phyloP scores from a whole-genome alignment of 2,797 vertebrate species.

The Sebastes hubbsi region DNA sequence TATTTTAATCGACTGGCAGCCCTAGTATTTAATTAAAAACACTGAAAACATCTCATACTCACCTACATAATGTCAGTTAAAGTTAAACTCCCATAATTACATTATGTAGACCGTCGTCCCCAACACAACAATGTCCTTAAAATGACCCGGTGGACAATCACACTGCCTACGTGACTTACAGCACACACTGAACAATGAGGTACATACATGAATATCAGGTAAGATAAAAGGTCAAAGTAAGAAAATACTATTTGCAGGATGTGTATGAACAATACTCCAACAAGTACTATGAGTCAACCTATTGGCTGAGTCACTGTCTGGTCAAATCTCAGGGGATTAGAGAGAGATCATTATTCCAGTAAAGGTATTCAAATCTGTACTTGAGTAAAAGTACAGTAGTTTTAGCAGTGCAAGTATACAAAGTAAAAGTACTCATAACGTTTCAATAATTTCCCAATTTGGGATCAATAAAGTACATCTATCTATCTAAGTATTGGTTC shows the following conservation, averaged over 20 bases:
- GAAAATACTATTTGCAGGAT: neutral
- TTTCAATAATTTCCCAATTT: too few species aligned
- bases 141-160: neutral
- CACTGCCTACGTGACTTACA: neutral
- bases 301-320: conserved; percentile 23
- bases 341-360: neutral
- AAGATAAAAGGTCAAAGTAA: neutral
- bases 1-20: too few species aligned
- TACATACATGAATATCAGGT: neutral
- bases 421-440: neutral
- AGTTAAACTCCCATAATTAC: neutral
- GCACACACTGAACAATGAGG: neutral
- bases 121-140: neutral
- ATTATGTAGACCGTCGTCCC: too few species aligned
- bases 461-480: neutral
- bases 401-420: neutral
- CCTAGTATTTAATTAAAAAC: too few species aligned
- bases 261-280: neutral
- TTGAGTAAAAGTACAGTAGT: neutral
- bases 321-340: neutral
- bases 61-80: neutral
- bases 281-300: neutral
- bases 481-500: neutral
- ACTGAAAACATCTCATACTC: neutral
- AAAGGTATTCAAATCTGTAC: neutral